Percentiles rank a stretch among this genome's conserved stretches.
Conservation (phyloP, 2,113 vertebrate species). For the Cariama cristata region DNA sequence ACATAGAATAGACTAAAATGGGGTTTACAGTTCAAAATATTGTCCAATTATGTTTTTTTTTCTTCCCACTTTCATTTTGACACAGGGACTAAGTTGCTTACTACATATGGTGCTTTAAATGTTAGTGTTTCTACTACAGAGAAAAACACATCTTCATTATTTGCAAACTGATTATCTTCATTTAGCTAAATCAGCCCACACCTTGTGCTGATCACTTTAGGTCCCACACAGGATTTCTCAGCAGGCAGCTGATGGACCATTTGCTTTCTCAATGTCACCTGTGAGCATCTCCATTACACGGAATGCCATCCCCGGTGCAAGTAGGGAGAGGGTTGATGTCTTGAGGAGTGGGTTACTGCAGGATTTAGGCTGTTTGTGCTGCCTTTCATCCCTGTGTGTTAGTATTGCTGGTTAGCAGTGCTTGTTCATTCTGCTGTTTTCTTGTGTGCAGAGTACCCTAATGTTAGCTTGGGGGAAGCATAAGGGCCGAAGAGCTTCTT, state of each 20-base stretch:
- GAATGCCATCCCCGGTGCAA: no score
- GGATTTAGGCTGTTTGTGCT: not conserved
- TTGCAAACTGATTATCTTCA: not conserved
- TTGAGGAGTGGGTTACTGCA: not conserved
- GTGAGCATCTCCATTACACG: accelerated
- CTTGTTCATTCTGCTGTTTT: accelerated
- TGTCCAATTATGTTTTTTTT: not conserved
- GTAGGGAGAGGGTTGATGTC: not conserved
- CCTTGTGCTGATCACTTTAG: not conserved
- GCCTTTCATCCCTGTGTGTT: accelerated
- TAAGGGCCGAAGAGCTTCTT: not conserved
- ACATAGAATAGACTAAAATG: slow-evolving; percentile 22
- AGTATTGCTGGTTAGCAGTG: accelerated
- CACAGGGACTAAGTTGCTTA: not conserved
- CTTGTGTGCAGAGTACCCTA: accelerated
- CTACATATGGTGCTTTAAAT: not conserved
- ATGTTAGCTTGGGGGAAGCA: no score
- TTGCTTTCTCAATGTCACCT: not conserved
- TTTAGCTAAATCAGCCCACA: not conserved
- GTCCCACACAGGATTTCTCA: not conserved
- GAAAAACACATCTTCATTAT: not conserved
- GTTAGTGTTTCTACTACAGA: not conserved
- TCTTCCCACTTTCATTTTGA: not conserved
- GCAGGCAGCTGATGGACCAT: not conserved
- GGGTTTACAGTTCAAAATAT: not conserved